These are phyloP conservation scores for Pangasius macronema DNA, from an alignment of 2,797 vertebrate species.

Conservation along the genomic window DNA sequence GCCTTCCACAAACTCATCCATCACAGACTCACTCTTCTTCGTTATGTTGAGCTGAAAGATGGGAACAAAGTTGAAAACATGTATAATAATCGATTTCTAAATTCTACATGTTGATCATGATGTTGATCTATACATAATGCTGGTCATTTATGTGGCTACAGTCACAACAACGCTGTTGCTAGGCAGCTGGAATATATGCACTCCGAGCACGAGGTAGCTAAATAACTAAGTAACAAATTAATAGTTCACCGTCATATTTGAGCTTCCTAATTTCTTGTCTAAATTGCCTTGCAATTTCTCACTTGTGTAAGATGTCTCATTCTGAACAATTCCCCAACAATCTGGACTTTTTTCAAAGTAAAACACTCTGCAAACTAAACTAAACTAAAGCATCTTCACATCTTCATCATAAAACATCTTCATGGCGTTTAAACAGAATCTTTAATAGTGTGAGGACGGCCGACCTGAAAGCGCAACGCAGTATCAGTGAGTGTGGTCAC, in stretches of 20 bases:
- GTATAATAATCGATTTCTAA: too few species aligned
- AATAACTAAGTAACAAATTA: not conserved
- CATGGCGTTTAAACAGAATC: not conserved
- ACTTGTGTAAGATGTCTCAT: not conserved
- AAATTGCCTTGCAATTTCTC: not conserved
- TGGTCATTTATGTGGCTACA: not conserved
- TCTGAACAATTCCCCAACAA: too few species aligned
- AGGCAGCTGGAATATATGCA: not conserved
- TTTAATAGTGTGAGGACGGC: too few species aligned
- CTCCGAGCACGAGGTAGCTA: not conserved
- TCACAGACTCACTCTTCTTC: conserved; percentile 86
- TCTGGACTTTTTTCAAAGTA: not conserved
- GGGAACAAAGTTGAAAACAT: conserved; percentile 9
- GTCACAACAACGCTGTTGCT: not conserved
- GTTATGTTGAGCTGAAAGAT: conserved; percentile 90
- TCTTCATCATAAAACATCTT: not conserved
- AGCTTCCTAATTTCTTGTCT: not conserved
- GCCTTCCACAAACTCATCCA: conserved; percentile 92
- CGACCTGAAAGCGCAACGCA: too few species aligned
- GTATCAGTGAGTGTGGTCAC: too few species aligned
- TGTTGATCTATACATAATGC: not conserved
- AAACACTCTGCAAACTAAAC: not conserved
- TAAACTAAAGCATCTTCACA: not conserved
- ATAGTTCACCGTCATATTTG: not conserved
- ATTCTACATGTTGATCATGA: not conserved